Conservation (phyloP, 92 coral and sea anemone genomes). For the Porites cylindrica region DNA sequence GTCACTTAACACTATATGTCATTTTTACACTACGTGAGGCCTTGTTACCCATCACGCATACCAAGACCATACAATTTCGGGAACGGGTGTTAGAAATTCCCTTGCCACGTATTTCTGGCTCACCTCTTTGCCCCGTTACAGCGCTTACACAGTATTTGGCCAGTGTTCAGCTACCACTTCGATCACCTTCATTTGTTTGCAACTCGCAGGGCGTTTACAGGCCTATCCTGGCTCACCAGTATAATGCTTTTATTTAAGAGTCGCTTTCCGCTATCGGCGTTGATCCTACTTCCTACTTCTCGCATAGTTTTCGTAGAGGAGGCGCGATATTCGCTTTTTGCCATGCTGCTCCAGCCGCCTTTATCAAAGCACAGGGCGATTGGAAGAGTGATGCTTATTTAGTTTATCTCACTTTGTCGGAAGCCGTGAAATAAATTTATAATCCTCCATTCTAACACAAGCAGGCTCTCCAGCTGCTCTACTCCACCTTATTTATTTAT, state of each 20-base stretch:
- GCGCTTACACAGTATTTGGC: not conserved
- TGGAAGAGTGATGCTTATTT: too few species aligned
- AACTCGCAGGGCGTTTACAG: not conserved
- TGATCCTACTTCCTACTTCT: not conserved
- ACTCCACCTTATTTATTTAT: too few species aligned
- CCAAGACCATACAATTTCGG: constrained; percentile 32
- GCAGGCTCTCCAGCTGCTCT: too few species aligned
- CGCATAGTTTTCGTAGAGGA: not conserved
- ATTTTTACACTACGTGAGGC: constrained; percentile 29
- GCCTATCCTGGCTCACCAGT: too few species aligned
- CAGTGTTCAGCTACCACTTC: not conserved
- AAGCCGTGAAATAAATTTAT: too few species aligned
- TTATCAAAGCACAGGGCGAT: too few species aligned
- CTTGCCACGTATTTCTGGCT: not conserved
- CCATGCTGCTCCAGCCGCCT: not conserved
- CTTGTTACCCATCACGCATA: constrained; percentile 21
- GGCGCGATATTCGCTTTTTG: not conserved
- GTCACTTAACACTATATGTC: constrained; percentile 27
- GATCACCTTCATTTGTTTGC: not conserved
- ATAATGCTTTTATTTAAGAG: not conserved
- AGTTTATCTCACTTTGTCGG: too few species aligned
- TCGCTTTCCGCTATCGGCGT: not conserved
- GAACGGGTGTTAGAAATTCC: not conserved
- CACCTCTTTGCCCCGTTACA: not conserved
- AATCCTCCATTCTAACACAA: too few species aligned